Conservation (phyloP, 2,797 vertebrate genomes). For the Stomatorhinus walkeri region DNA sequence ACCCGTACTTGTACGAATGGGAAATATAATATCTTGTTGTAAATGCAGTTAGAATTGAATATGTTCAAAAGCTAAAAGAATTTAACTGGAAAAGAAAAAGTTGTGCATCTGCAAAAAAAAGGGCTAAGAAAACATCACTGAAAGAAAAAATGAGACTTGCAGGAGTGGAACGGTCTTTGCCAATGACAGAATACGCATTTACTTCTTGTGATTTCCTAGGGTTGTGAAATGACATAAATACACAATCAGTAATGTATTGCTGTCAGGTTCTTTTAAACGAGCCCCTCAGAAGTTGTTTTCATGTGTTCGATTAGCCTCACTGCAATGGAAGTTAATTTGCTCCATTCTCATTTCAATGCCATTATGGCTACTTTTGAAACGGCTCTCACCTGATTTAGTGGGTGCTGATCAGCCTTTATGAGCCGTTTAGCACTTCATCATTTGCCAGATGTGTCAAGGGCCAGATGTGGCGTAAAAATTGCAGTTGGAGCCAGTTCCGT, state of each 20-base stretch:
- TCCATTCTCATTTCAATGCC: conserved; percentile 26
- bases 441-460: conserved; percentile 48
- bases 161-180: background rate
- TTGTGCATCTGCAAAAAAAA: background rate
- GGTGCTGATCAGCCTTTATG: conserved; percentile 59
- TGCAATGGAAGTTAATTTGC: conserved; percentile 27
- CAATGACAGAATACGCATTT: background rate
- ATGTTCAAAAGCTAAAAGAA: background rate
- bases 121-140: background rate
- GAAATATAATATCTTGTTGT: background rate
- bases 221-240: background rate
- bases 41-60: background rate
- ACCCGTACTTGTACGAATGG: background rate
- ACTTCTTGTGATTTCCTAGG: background rate
- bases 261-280: conserved; percentile 10
- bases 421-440: conserved; percentile 68
- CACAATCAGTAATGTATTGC: background rate
- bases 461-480: conserved; percentile 36
- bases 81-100: background rate
- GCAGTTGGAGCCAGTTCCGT: conserved; percentile 24
- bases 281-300: conserved; percentile 21
- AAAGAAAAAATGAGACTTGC: background rate
- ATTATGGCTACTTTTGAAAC: conserved; percentile 42
- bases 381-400: conserved; percentile 49
- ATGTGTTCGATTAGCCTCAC: conserved; percentile 27